phyloP scores from a whole-genome alignment of 1,140 invertebrate genomes.

The Lordiphosa mommai region DNA sequence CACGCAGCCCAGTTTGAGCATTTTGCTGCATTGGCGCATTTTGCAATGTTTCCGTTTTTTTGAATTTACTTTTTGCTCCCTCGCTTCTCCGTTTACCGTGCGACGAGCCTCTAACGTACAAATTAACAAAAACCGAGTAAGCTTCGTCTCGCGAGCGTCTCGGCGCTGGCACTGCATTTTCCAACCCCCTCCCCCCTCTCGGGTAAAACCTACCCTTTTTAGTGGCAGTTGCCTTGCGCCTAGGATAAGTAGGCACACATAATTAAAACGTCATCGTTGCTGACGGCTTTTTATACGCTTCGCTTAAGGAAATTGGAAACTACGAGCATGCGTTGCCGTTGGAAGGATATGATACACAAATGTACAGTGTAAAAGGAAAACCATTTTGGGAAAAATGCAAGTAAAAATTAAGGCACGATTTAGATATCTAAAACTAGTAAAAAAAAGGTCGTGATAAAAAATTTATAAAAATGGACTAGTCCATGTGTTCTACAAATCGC shows the following conservation, averaged over 20 bases:
- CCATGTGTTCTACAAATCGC: too few relatives aligned
- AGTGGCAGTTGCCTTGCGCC: too few relatives aligned
- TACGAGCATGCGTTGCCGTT: too few relatives aligned
- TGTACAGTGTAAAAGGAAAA: too few relatives aligned
- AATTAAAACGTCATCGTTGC: slow-evolving; percentile 71
- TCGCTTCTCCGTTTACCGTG: not conserved
- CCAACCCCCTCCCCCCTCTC: too few relatives aligned
- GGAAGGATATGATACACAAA: too few relatives aligned
- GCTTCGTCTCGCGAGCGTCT: slow-evolving; percentile 65
- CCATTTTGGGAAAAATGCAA: too few relatives aligned
- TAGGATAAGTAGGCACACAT: slow-evolving; percentile 48
- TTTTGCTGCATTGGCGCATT: slow-evolving; percentile 74
- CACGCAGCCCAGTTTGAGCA: slow-evolving; percentile 15
- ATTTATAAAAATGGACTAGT: too few relatives aligned
- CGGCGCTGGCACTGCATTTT: slow-evolving; percentile 35
- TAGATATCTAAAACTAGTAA: too few relatives aligned
- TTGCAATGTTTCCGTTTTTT: slow-evolving; percentile 72
- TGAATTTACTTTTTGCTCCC: slow-evolving; percentile 71
- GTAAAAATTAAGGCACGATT: too few relatives aligned
- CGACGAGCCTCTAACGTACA: slow-evolving; percentile 17
- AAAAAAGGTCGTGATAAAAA: too few relatives aligned
- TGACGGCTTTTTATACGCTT: slow-evolving; percentile 44
- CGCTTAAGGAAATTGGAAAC: slow-evolving; percentile 1
- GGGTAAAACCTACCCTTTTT: slow-evolving; percentile 26
- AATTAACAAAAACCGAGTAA: slow-evolving; percentile 48